These are phyloP conservation scores for Copsychus sechellarum DNA, from an alignment of 2,113 vertebrate genomes.

Conservation along the genomic window DNA sequence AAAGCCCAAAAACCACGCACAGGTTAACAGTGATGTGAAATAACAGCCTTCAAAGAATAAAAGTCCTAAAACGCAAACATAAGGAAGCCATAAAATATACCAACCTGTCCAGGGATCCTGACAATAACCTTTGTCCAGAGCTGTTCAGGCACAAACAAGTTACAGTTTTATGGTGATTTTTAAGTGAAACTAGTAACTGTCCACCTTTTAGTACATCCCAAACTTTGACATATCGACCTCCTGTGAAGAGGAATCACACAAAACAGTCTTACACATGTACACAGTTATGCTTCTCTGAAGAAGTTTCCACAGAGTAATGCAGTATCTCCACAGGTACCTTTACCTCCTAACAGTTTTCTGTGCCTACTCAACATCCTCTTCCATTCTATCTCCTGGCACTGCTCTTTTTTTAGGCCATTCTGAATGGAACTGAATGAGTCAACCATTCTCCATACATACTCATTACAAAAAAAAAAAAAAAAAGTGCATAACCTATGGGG, in stretches of 20 bases:
- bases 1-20: background rate
- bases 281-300: background rate
- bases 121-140: slow-evolving; percentile 89
- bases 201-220: slow-evolving; percentile 96
- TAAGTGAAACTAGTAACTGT: slow-evolving; percentile 90
- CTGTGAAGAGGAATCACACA: slow-evolving; percentile 67
- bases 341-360: background rate
- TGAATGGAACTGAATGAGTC: background rate
- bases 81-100: slow-evolving; percentile 5
- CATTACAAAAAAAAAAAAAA: background rate
- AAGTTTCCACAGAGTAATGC: background rate
- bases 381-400: background rate
- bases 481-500: background rate
- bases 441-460: background rate
- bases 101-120: slow-evolving; percentile 93
- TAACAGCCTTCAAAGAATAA: background rate
- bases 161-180: slow-evolving; percentile 97
- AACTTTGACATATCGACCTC: slow-evolving; percentile 92
- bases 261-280: rapidly evolving
- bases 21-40: background rate
- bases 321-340: background rate
- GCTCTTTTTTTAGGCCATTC: background rate
- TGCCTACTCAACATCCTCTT: background rate
- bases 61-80: background rate
- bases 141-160: slow-evolving; percentile 89